Conservation (phyloP, 2,888 invertebrate genomes). For the Apamea sordens region DNA sequence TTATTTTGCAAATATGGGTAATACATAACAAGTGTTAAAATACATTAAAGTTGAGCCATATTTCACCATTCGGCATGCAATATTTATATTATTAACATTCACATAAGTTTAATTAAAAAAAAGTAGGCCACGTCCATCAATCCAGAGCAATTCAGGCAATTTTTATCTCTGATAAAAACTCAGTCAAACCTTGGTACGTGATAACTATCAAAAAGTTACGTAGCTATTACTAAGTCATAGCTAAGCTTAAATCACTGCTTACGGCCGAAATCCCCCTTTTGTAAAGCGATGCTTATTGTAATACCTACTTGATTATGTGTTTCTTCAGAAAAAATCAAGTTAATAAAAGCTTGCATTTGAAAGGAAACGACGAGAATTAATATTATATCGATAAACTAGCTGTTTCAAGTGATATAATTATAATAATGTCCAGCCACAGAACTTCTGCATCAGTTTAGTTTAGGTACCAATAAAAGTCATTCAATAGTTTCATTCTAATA, state of each 20-base stretch:
- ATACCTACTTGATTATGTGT: no score
- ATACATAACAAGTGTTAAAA: not conserved
- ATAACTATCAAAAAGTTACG: no score
- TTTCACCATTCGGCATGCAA: no score
- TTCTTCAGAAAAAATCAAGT: not conserved
- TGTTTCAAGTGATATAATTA: not conserved
- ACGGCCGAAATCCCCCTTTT: not conserved
- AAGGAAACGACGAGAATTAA: not conserved
- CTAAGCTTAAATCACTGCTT: not conserved
- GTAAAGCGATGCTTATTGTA: not conserved
- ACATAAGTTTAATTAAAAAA: not conserved
- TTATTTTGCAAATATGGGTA: no score
- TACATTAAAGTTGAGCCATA: no score
- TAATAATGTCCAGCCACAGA: not conserved
- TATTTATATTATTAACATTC: not conserved
- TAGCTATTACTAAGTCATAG: not conserved
- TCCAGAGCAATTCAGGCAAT: not conserved
- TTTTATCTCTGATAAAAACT: not conserved
- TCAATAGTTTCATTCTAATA: not conserved
- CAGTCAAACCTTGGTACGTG: not conserved
- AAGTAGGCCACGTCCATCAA: not conserved
- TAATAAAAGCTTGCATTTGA: not conserved
- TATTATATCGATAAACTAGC: not conserved
- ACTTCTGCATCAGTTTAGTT: not conserved
- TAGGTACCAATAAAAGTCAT: not conserved